A percentile compares a stretch with the other conserved stretches of the same genome.
phyloP scores from a whole-genome alignment of 1,140 invertebrate genomes.

The Bombus turneri region DNA sequence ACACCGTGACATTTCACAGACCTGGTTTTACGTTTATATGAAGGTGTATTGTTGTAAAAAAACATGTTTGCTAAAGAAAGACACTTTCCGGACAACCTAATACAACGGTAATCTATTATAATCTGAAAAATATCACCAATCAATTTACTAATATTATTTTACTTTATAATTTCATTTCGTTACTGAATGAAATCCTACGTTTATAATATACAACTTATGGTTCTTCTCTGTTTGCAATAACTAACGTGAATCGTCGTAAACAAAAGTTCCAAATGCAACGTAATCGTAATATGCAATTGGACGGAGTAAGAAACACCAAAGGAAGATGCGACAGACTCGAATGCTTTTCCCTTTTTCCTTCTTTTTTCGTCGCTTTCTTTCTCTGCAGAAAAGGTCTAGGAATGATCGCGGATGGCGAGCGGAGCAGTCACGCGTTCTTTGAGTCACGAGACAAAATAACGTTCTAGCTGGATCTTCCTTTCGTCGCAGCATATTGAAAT shows the following conservation, averaged over 20 bases:
- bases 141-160: no score
- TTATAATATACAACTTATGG: no score
- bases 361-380: background rate
- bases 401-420: background rate
- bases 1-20: no score
- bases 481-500: background rate
- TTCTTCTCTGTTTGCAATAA: no score
- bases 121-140: no score
- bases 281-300: background rate
- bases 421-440: background rate
- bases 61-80: no score
- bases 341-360: background rate
- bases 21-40: no score
- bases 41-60: no score
- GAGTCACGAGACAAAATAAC: constrained; percentile 7
- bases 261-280: background rate
- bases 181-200: no score
- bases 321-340: background rate
- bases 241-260: no score
- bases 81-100: no score
- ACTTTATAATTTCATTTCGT: background rate
- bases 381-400: background rate
- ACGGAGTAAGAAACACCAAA: background rate
- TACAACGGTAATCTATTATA: no score
- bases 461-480: background rate